Evolutionary conservation across 2,113 vertebrate genomes (phyloP), one percentile per base, ranked within the genome.

Genomic region (Erpornis zantholeuca): DNA sequence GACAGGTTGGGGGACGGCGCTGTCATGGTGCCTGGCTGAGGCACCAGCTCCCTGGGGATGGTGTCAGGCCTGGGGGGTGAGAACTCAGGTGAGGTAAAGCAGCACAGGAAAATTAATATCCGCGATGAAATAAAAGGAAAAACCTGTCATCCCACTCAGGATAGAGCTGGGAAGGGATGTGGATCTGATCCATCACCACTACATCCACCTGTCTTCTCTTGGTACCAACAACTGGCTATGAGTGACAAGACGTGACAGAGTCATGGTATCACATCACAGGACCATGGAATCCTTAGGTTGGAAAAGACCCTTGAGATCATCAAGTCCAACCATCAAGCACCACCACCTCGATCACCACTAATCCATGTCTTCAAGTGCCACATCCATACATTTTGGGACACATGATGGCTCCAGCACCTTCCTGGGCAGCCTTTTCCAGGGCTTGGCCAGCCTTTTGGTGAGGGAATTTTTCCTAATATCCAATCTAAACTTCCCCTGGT

Each of bases 381-480:
- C 20, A 45, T n/a, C 15, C 20, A 9, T 7, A 11, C 0, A 0
- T 29, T 75, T 69, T 33, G 27, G 36, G 25, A 36, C 4, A 23
- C 33, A 6, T 9, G 22, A 19, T 33, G 76, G 69, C 52, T 33
- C 42, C 59, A 57, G 25, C 42, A 33, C 14, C 23, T 33, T 22
- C 66, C 14, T 27, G 36, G 5, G 15, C 35, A 57, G 35, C 12
- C 31, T 44, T 25, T 33, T 24, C 22, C 27, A 44, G 27, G 21
- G 31, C 17, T 44, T 35, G 18, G 21, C 1, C 5, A 50, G 11
- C 9, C 17, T 44, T 50, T 12, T 49, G 17, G 19, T 36, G 36
- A 36, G 69, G 38, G 8, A 6, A 20, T 28, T 65, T 72, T 73
- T 65, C 52, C 15, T 50, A 44, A 60, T 33, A 33, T 38, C 38